Percentiles rank a stretch among this genome's conserved stretches.
These are phyloP conservation scores for Morpho helenor DNA, from an alignment of 2,888 invertebrate species.

Conservation along the genomic window DNA sequence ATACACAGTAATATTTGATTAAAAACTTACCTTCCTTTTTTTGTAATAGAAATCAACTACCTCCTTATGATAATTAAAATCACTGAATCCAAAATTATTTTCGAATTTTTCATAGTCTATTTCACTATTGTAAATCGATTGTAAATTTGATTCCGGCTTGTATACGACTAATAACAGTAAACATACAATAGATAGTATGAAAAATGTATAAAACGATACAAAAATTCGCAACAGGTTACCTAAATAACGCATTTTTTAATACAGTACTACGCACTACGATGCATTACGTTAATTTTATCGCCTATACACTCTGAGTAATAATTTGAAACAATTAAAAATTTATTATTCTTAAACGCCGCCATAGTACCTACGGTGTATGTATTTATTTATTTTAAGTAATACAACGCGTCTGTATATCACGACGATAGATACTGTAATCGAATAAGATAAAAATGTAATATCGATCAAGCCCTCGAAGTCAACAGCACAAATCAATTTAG, in stretches of 20 bases:
- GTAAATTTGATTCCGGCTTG: conserved; percentile 7
- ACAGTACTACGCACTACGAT: no score
- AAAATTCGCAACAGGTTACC: conserved; percentile 6
- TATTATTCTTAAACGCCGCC: neutral
- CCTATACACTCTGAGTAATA: no score
- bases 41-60: conserved; percentile 34
- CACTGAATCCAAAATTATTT: neutral
- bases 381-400: neutral
- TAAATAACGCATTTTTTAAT: neutral
- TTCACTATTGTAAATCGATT: conserved; percentile 3
- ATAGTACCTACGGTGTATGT: neutral
- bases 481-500: no score
- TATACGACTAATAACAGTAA: conserved; percentile 19
- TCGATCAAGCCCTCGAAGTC: no score
- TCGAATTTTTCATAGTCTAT: conserved; percentile 1
- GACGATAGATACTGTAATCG: conserved; percentile 1
- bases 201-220: conserved; percentile 11
- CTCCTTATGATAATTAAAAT: conserved; percentile 11
- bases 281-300: no score
- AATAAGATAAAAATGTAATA: neutral
- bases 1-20: no score
- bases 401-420: conserved; percentile 2
- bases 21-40: conserved; percentile 36
- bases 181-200: conserved; percentile 18
- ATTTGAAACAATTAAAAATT: neutral